Conservation (phyloP, 2,888 invertebrate genomes). For the Apodemia hepburni region DNA sequence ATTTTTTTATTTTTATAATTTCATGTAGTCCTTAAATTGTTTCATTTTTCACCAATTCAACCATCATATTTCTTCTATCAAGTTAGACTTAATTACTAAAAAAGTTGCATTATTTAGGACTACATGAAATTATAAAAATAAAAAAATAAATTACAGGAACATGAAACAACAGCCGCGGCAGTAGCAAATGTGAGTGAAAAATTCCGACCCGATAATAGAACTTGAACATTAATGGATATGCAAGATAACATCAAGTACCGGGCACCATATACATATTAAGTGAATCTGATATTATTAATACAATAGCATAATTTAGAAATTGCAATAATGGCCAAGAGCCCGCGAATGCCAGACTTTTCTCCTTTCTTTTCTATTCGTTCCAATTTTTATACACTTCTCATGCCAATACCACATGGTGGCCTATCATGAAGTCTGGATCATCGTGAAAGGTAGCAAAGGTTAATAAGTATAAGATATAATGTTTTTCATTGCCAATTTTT, state of each 20-base stretch:
- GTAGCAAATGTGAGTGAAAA: background rate
- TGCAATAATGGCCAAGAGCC: background rate
- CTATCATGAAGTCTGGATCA: too few species aligned
- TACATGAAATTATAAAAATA: background rate
- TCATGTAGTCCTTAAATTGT: background rate
- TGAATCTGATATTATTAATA: constrained; percentile 7
- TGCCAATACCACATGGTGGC: too few species aligned
- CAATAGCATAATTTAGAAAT: background rate
- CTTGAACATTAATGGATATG: constrained; percentile 9
- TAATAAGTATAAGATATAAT: too few species aligned
- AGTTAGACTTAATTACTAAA: too few species aligned
- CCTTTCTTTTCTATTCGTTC: too few species aligned
- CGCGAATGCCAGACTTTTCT: background rate
- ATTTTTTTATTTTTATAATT: background rate
- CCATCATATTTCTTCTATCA: too few species aligned
- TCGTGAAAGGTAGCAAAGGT: too few species aligned
- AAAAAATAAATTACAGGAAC: constrained; percentile 5
- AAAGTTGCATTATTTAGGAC: background rate
- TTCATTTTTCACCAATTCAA: too few species aligned
- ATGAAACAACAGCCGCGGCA: constrained; percentile 1
- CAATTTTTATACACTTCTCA: background rate
- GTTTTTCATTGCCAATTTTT: too few species aligned
- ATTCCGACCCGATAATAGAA: background rate
- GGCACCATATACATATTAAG: background rate
- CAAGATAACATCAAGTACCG: constrained; percentile 2